Evolutionary conservation across 2,888 invertebrate genomes (phyloP), one percentile per base, ranked within the genome.

Genomic region (Rambutsinella grinnellia): DNA sequence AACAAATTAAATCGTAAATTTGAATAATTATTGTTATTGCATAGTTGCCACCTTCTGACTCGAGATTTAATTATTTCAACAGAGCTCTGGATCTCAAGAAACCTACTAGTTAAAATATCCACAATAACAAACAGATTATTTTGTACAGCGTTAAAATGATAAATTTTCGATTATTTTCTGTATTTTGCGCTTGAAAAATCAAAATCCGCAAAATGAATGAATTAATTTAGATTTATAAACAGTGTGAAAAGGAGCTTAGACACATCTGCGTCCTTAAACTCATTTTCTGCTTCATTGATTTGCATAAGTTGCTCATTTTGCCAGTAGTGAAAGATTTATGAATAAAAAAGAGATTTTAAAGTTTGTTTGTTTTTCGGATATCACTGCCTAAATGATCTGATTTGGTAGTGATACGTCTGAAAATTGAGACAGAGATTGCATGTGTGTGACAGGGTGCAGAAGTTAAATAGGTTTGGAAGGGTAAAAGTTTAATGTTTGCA

Each of bases 181-280:
- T n/a, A n/a, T n/a, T n/a, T n/a, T n/a, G 54, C 21, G 21, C 56
- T 53, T 2, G 17, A 28, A 17, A 21, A 27, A 24, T 17, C 21
- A 72, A 78, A 62, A 76, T 76, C 69, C 69, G 76, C 76, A 76
- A 69, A 72, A 76, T 68, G 74, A 79, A 79, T 76, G n/a, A n/a
- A n/a, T n/a, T n/a, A n/a, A n/a, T n/a, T n/a, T n/a, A n/a, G n/a
- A n/a, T n/a, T n/a, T n/a, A n/a, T n/a, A n/a, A n/a, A n/a, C n/a
- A n/a, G n/a, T n/a, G n/a, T n/a, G n/a, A n/a, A 49, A 54, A 54
- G 15, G 21, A 63, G 44, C 3, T 58, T 23, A 72, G 62, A 58
- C n/a, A n/a, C 72, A 72, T 72, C 72, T 72, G 72, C 66, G 72
- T 71, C 13, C 51, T 26, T 51, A 57, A 36, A 28, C 28, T 65